Conservation (phyloP, 2,113 vertebrate genomes). For the Pachyramphus minor region DNA sequence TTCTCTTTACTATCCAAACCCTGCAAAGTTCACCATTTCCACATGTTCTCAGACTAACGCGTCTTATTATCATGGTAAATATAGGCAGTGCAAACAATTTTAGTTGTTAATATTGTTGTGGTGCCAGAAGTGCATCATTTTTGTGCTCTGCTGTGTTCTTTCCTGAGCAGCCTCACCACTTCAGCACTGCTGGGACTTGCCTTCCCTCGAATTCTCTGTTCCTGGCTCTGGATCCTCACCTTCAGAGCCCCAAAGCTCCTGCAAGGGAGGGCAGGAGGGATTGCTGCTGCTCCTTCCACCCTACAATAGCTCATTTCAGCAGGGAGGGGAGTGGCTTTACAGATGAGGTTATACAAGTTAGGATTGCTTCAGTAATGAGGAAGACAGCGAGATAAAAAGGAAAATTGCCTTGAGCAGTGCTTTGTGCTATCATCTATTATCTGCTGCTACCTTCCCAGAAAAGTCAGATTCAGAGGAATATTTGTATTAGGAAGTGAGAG, state of each 20-base stretch:
- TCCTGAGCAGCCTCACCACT: neutral
- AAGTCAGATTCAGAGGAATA: neutral
- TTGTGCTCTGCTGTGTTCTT: neutral
- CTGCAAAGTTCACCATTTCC: neutral
- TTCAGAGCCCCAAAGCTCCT: neutral
- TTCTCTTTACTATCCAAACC: neutral
- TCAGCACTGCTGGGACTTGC: neutral
- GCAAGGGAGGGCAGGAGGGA: neutral
- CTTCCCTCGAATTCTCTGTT: neutral
- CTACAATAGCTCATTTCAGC: fast-evolving
- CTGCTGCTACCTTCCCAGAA: neutral
- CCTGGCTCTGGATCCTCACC: neutral
- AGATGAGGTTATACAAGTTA: neutral
- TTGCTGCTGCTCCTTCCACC: neutral
- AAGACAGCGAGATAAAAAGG: neutral
- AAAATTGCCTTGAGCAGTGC: neutral
- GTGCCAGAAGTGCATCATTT: neutral
- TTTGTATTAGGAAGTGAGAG: neutral
- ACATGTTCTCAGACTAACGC: neutral
- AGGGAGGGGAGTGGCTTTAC: neutral
- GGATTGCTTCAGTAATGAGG: neutral
- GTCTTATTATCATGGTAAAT: neutral
- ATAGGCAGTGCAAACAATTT: neutral
- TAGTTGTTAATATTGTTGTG: neutral
- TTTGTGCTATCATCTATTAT: neutral